Evolutionary conservation across 2,888 invertebrate species (phyloP), one percentile per base, ranked within the genome.

Genomic region (Drosophila nigricruria): DNA sequence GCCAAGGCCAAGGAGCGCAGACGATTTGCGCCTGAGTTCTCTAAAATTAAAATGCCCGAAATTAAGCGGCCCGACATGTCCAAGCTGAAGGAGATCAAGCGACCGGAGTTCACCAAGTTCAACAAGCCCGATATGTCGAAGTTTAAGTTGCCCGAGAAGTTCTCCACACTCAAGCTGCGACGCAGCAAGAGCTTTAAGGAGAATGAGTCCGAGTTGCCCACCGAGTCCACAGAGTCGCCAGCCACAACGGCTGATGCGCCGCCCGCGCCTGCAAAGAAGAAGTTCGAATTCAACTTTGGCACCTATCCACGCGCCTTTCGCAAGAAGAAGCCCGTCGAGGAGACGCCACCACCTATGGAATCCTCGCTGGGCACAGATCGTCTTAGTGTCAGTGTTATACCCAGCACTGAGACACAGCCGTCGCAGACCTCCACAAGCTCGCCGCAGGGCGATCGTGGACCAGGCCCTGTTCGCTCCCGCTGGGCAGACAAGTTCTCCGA

Each of bases 281-380:
- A 94, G 76, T 96, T 96, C 88, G 95, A 95, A 57, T 95, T 95
- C 89, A 96, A 96, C 92, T 95, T 96, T 75, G 95, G 95, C 81
- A 97, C 97, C 0, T 97, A 96, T 90, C 97, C 97, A 0, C 94
- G 97, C 81, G 94, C 97, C 77, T 95, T 96, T 83, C 90, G 92
- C 54, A 92, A 91, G 53, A 92, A 92, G 80, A 91, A 91, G 63
- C 76, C 88, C 25, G 75, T 71, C 3, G 89, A 79, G 32, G 83
- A 83, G 40, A 66, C 86, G 0, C 65, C 71, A 0, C 65, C 76
- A 14, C 78, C 87, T 43, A 62, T 81, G 73, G 91, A 88, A 47
- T 83, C 79, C 4, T 91, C 91, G 0, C 67, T 91, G 50, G 91
- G 81, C 36, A 91, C 90, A 2, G 92, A 92, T 43, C 88, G 88